Conservation (phyloP, 2,888 invertebrate genomes). For the Stenchaetothrips biformis region DNA sequence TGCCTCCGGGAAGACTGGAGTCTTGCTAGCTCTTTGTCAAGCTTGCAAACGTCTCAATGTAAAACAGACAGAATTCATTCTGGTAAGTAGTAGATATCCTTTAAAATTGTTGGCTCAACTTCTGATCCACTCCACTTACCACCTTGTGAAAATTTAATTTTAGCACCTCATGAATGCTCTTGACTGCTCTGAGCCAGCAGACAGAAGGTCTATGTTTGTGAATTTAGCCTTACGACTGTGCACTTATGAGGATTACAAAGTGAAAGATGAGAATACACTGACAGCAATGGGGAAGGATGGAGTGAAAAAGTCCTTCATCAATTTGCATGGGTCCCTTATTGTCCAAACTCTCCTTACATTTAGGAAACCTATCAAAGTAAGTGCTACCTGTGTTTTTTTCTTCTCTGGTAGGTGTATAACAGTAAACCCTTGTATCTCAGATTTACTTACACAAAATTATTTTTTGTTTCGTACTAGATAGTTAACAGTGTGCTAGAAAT, state of each 20-base stretch:
- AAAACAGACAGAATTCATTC: conserved; percentile 68
- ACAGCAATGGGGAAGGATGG: not conserved
- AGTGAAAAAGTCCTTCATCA: conserved; percentile 29
- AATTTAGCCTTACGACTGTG: conserved; percentile 57
- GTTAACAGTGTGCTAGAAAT: conserved; percentile 64
- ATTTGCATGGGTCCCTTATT: conserved; percentile 73
- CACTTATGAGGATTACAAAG: conserved; percentile 51
- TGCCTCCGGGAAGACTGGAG: conserved; percentile 63
- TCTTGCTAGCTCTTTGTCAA: conserved; percentile 65
- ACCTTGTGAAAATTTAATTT: conserved; percentile 37
- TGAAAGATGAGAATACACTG: not conserved
- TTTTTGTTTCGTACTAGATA: conserved; percentile 43
- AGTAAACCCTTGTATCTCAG: not conserved
- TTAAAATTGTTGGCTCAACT: not conserved
- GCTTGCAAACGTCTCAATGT: conserved; percentile 62
- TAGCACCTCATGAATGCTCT: conserved; percentile 62
- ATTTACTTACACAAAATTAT: not conserved
- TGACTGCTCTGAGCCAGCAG: conserved; percentile 58
- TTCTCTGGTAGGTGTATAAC: not conserved
- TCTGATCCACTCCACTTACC: conserved; percentile 26
- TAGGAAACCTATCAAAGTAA: conserved; percentile 74
- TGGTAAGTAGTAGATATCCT: conserved; percentile 46
- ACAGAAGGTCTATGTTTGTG: conserved; percentile 58
- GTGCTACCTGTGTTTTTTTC: conserved; percentile 26
- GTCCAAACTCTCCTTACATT: conserved; percentile 66